Evolutionary conservation across 53 echinoderm and acorn worm genomes (phyloP), one percentile per base, ranked within the genome.

Genomic region (Echinometra lucunter): DNA sequence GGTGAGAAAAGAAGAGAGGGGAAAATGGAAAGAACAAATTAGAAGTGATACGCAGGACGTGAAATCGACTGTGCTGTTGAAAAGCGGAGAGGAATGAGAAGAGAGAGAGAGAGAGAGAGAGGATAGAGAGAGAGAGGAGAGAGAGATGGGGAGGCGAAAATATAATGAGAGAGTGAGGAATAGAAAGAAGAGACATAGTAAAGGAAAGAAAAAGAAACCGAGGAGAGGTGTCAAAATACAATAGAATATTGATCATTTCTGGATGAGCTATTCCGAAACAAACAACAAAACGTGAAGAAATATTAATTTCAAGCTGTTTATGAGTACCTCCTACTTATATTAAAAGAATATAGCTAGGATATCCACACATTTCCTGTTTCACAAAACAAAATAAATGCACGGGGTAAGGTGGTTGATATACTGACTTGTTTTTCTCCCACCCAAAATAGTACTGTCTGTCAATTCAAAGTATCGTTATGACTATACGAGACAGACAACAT

Each of bases 401-500:
- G 3, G 63, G 25, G 63, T 63, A 19, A 4, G 25, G 25, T 23
- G 4, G 21, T 25, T 63, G 19, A 25, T 63, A 63, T 63, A 3
- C 25, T 27, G 63, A 63, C 25, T 4, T 63, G 63, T 63, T 63
- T 53, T 63, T 25, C 63, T 63, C 25, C 25, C 25, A 63, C 4
- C 63, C 63, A 63, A 63, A 4, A 63, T 63, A 25, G 25, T 63
- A 23, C 23, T 18, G 25, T 63, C 21, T 63, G 27, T 63, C 63
- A 63, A 63, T 63, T 63, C 25, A 63, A 16, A 53, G 63, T 63
- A 63, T 25, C 23, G 35, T 72, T 72, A 72, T 72, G 28, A 72
- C 72, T 28, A 3, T 72, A 34, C 72, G 72, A 72, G 72, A 72
- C 72, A 72, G 72, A 72, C 78, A 78, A 78, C 42, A 19, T 42